Percentiles rank a stretch among this genome's conserved stretches.
phyloP scores from a whole-genome alignment of 2,113 vertebrate species.

The Calyptommatus sinebrachiatus region DNA sequence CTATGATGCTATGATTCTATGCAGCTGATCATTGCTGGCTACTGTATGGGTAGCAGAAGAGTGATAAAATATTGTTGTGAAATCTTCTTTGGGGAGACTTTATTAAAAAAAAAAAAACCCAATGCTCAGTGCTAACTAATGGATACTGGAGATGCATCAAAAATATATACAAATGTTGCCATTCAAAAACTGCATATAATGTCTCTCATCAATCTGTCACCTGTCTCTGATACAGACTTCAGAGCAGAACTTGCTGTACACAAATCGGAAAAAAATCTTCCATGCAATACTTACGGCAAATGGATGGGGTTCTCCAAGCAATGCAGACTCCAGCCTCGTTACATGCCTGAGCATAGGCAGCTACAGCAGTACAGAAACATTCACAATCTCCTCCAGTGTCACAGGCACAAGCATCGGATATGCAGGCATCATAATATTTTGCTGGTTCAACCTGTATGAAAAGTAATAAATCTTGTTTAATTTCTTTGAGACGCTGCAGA shows the following conservation, averaged over 20 bases:
- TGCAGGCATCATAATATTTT: conserved; percentile 86
- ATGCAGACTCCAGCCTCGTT: conserved; percentile 80
- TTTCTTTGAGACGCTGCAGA: neutral
- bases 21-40: no score
- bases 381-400: conserved; percentile 92
- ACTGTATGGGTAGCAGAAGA: no score
- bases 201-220: no score
- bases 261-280: neutral
- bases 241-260: neutral
- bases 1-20: no score
- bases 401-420: conserved; percentile 90
- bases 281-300: conserved; percentile 84
- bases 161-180: neutral
- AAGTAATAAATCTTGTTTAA: neutral
- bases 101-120: no score
- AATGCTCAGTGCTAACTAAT: neutral
- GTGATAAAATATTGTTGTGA: no score
- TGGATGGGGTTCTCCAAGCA: conserved; percentile 84
- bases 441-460: conserved; percentile 83
- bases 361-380: conserved; percentile 91
- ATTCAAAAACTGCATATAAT: neutral
- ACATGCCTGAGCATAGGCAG: conserved; percentile 88
- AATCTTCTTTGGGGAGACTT: no score
- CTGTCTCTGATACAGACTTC: neutral
- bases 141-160: neutral